Evolutionary conservation across 2,888 invertebrate genomes (phyloP), one percentile per base, ranked within the genome.

Genomic region (Nycteola revayana): DNA sequence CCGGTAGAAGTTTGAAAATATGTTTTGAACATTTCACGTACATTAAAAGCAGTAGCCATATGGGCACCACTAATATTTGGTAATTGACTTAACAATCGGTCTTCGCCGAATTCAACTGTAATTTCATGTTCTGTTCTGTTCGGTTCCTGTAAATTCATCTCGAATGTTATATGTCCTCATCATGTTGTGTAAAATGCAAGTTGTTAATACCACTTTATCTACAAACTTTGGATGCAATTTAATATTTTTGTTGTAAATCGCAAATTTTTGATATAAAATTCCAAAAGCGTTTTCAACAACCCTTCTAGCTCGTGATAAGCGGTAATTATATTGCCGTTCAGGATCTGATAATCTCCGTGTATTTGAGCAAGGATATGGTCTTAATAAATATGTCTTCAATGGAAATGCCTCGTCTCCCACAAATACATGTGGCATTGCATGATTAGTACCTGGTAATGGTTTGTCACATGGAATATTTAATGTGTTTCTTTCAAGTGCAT

Each of bases 381-480:
- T 36, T 22, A 57, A 33, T 30, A 52, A 47, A 48, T 62, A 61
- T 22, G 60, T 59, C 28, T 52, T 56, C 24, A 42, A 28, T 7
- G 41, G 27, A 33, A 42, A 42, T 24, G 36, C 41, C 17, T 34
- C 31, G 42, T 69, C 64, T 28, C 49, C 61, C 23, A 66, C 47
- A 42, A 67, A 54, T 17, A 54, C 58, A 40, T 55, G 44, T 17
- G 57, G 57, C 20, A 56, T 26, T 21, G 33, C 42, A 28, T 42
- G 34, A 32, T 43, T 47, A 31, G 48, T 45, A 11, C 49, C 56
- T 24, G 51, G 51, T 24, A 66, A 40, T 27, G 32, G 18, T 32
- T 39, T 42, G 32, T 50, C 45, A 29, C 34, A 40, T 24, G 61
- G 65, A 32, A 63, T 37, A 34, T 48, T 36, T 6, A 52, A 28